Base-by-base conservation (phyloP, 2,888 invertebrate species). In the Leucophenga montana region DNA sequence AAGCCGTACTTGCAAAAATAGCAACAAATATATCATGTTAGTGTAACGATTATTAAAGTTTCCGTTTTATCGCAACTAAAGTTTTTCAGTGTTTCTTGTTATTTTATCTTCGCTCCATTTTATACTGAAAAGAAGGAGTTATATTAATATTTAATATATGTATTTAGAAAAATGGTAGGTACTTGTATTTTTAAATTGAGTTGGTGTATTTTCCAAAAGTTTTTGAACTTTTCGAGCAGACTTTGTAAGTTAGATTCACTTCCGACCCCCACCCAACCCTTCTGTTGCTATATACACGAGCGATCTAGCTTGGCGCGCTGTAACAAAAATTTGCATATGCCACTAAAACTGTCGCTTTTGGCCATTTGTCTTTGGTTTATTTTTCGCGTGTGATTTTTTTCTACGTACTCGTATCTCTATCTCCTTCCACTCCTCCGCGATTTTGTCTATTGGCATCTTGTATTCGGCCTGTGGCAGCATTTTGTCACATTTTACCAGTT, bases 341-440 rank as follows among this genome's bases (percentile, higher is more conserved):
- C 62, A 64, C 46, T 64, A 64, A 64, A 64, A 64, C 62, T 64
- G 62, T 64, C 62, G 62, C 33, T 46, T 64, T 64, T 64, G 62
- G 46, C 46, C 46, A 64, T 64, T 64, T 64, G 62, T 64, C 62
- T 64, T 46, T 46, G 11, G 46, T 33, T 48, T 64, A 16, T 64
- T 64, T 64, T 64, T 59, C 22, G 14, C 56, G 13, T 22, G 22
- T 22, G 20, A 22, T 56, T 16, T 61, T 39, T 61, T 27, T 57
- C 31, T 57, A 9, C n/a, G 9, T 39, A 39, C 39, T 39, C 39
- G 39, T 39, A 39, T 39, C 39, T 39, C 9, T 8, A 39, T 5
- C 39, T 39, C 39, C 39, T 11, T n/a, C 27, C n/a, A 14, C 57
- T 27, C 31, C 57, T 22, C 39, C 11, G 9, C 8, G 39, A 5